Base-by-base conservation (phyloP, 2,888 invertebrate genomes). In the Acanthosoma haemorrhoidale region DNA sequence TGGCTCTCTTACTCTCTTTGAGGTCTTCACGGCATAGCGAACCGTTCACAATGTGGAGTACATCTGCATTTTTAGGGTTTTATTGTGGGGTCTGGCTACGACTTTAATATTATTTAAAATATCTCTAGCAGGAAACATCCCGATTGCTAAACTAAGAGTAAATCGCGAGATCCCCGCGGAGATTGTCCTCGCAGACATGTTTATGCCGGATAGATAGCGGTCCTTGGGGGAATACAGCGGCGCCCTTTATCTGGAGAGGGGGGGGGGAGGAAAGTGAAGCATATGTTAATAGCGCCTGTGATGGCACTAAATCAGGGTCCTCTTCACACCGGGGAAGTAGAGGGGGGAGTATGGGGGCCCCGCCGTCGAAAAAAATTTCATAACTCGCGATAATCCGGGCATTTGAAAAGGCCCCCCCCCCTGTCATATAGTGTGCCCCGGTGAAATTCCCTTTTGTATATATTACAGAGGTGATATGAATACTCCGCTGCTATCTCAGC, bases 171-270 rank as follows among this genome's bases (percentile, higher is more conserved):
- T n/a, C n/a, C n/a, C n/a, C n/a, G n/a, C n/a, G n/a, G n/a, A n/a
- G n/a, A n/a, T n/a, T n/a, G n/a, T n/a, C n/a, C n/a, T n/a, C n/a
- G 18, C 15, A 64, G 64, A 41, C 64, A 64, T 64, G 64, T 64
- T 64, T 64, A 64, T 64, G 64, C 31, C 25, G 4, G 31, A 16
- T 15, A 38, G 64, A 64, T 64, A 64, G 25, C 29, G 16, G 38
- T 11, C 25, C 64, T 36, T 64, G 29, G 25, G 25, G 41, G 41
- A 64, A 64, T 64, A 64, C 41, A 64, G 39, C 16, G n/a, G n/a
- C n/a, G n/a, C 39, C 39, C 41, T 64, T 64, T 64, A 64, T 64
- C 57, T 18, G n/a, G 9, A 21, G n/a, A n/a, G n/a, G n/a, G n/a
- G n/a, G 25, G 51, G 29, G 29, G 29, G 29, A n/a, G n/a, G 29